These are phyloP conservation scores for Ophioderma brevispina DNA, from an alignment of 35 echinoderm and acorn worm genomes.

Conservation along the genomic window DNA sequence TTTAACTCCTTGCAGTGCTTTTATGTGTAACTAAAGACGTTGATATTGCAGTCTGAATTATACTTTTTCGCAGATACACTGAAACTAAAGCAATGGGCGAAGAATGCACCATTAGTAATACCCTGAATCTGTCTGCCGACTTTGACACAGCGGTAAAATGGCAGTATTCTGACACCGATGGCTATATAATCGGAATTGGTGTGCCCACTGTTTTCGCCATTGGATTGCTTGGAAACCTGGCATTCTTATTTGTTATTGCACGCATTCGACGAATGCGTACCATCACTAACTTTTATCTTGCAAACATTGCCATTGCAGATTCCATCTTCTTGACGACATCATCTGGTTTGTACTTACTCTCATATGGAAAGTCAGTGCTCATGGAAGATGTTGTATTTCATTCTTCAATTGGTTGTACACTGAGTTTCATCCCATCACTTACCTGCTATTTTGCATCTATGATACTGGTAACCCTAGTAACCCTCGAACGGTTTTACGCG, in stretches of 20 bases:
- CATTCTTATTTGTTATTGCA: constrained; percentile 30
- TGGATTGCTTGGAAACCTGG: constrained; percentile 26
- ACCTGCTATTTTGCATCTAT: neutral
- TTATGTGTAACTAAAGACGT: too few species aligned
- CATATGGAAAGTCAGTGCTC: neutral
- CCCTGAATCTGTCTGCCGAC: too few species aligned
- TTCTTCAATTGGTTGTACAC: neutral
- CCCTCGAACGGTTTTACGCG: constrained; percentile 29
- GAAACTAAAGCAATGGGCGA: too few species aligned
- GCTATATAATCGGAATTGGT: neutral
- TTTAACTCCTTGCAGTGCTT: too few species aligned
- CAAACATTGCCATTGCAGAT: neutral
- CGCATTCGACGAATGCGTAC: constrained; percentile 12
- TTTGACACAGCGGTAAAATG: too few species aligned
- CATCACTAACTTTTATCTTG: constrained; percentile 23
- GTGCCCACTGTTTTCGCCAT: constrained; percentile 12
- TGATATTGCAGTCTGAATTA: too few species aligned
- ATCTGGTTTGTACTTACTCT: neutral
- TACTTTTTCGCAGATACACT: too few species aligned
- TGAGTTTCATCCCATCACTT: neutral
- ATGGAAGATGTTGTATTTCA: neutral
- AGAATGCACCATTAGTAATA: too few species aligned
- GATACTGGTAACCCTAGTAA: constrained; percentile 26
- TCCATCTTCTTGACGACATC: constrained; percentile 2
- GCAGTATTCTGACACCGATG: neutral